phyloP scores from a whole-genome alignment of 2,797 vertebrate species.

The Myotis findleyi region DNA sequence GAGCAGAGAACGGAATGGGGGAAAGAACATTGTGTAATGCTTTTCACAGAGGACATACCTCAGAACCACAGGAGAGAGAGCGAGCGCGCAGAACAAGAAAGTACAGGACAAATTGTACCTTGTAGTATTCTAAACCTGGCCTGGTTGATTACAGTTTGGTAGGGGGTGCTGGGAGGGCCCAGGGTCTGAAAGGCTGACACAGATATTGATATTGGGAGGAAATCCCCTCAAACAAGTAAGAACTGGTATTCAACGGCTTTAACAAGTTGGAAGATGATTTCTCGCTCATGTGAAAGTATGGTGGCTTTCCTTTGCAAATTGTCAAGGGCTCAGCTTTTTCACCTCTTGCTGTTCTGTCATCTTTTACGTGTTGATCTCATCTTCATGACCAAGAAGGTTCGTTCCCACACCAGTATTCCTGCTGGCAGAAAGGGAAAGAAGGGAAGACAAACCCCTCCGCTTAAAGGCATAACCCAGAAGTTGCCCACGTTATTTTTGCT shows the following conservation, averaged over 20 bases:
- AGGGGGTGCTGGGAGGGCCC: not conserved
- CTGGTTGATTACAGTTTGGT: not conserved
- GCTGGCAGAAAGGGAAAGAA: not conserved
- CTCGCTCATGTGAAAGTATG: not conserved
- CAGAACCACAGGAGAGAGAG: constrained; percentile 17
- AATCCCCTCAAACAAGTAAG: not conserved
- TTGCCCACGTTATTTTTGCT: not conserved
- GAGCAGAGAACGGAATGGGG: constrained; percentile 35
- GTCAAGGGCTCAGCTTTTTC: not conserved
- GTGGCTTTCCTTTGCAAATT: not conserved
- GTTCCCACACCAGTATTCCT: not conserved
- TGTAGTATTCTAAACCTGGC: not conserved
- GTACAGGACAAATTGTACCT: constrained; percentile 40
- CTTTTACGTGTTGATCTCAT: not conserved
- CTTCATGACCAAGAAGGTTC: not conserved
- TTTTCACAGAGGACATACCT: constrained; percentile 23
- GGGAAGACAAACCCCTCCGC: not conserved
- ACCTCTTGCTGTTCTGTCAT: not conserved
- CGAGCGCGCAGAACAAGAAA: not conserved
- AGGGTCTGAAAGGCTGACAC: not conserved
- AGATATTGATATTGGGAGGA: not conserved
- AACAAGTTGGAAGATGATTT: not conserved
- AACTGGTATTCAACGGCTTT: not conserved
- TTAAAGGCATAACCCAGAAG: not conserved
- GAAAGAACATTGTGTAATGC: constrained; percentile 36